Evolutionary conservation across 2,888 invertebrate species (phyloP), one percentile per base, ranked within the genome.

Genomic region (Sphinx pinastri): DNA sequence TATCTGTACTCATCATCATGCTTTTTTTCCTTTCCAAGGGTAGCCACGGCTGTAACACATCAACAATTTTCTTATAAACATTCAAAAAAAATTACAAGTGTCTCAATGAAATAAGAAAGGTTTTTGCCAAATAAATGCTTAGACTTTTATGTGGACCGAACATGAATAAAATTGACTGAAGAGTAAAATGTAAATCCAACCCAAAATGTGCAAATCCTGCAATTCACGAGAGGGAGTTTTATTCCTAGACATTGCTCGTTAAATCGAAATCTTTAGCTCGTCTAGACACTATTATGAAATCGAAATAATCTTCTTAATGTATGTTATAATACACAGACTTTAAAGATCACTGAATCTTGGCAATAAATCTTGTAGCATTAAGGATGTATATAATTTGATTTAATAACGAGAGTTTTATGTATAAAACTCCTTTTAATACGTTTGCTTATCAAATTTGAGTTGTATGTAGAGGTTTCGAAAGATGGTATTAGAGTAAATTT

Each of bases 221-320:
- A 47, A 60, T 60, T 10, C 45, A 11, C 12, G n/a, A 16, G 16
- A 45, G 45, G 16, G 16, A 45, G 38, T 58, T 58, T 60, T 16
- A 60, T 31, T 38, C n/a, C n/a, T 10, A 38, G 47, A 60, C 60
- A 60, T 47, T 47, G 60, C 16, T 11, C 11, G 60, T 47, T 47
- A 60, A 45, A 60, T 60, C 45, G 11, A 16, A 45, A 59, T 45
- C 45, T 47, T 47, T 47, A 55, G 16, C n/a, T 55, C 55, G 60
- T 60, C 60, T 60, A 60, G 60, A 60, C 59, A 59, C 45, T 60
- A 55, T 19, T 19, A n/a, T 47, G n/a, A 60, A 60, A 60, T 60
- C 12, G 16, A 45, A 60, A 60, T 60, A 60, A 47, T 12, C 60
- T 45, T 16, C 38, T 7, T 38, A 11, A n/a, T 47, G 45, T 55